Conservation (phyloP, 2,113 vertebrate species). For the Petrocephalus zakoni region DNA sequence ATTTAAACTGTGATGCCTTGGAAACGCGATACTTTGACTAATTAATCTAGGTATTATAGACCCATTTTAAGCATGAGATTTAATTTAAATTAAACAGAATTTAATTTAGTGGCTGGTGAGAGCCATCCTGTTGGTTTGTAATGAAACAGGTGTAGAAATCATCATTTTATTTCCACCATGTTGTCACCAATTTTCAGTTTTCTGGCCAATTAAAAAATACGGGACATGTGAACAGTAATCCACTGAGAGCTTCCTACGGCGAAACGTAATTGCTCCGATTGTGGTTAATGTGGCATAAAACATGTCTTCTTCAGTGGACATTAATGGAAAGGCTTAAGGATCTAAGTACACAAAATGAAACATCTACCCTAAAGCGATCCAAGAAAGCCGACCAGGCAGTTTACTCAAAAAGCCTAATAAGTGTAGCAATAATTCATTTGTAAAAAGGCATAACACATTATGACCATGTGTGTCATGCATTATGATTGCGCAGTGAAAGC, state of each 20-base stretch:
- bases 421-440: too few species aligned
- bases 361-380: not conserved
- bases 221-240: not conserved
- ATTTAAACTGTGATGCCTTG: not conserved
- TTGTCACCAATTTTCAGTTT: not conserved
- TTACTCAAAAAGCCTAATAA: not conserved
- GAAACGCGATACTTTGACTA: not conserved
- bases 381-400: not conserved
- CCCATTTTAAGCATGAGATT: not conserved
- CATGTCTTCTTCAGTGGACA: not conserved
- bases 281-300: not conserved
- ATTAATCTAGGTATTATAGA: not conserved
- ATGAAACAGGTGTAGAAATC: not conserved
- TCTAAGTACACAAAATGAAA: not conserved
- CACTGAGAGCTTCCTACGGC: not conserved
- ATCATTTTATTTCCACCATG: not conserved
- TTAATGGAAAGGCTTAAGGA: not conserved
- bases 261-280: not conserved
- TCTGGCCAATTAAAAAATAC: not conserved
- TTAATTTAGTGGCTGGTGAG: not conserved
- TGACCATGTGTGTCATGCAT: too few species aligned
- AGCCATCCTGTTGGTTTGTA: not conserved
- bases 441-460: too few species aligned
- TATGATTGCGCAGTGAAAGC: too few species aligned
- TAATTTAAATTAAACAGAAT: not conserved